phyloP scores from a whole-genome alignment of 2,113 vertebrate genomes.

The Dolichallabes microphthalmus region DNA sequence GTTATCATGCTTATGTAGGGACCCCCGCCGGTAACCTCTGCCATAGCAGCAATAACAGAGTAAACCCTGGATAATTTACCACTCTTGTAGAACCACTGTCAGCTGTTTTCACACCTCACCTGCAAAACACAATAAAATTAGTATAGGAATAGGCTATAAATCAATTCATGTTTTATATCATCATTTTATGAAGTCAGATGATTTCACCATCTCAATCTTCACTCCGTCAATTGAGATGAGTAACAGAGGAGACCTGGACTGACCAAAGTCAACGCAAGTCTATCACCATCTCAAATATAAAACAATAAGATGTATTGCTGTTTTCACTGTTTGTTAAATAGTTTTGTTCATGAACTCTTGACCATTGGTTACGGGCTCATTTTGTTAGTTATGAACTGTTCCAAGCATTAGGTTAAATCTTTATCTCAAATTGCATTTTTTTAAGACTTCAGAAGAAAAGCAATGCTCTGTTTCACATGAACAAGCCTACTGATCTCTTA shows the following conservation, averaged over 20 bases:
- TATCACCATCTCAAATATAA: too few species aligned
- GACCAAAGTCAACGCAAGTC: too few species aligned
- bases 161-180: too few species aligned
- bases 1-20: slow-evolving; percentile 84
- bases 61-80: neutral
- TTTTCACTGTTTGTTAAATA: neutral
- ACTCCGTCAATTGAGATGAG: too few species aligned
- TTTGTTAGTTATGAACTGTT: neutral
- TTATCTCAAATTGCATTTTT: neutral
- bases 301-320: neutral
- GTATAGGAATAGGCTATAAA: neutral
- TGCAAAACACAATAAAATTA: slow-evolving; percentile 4
- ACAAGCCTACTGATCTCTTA: neutral
- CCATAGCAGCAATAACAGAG: slow-evolving; percentile 23
- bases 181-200: too few species aligned
- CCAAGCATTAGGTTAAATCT: neutral
- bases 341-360: neutral
- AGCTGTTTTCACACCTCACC: slow-evolving; percentile 38
- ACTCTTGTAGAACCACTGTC: neutral
- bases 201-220: too few species aligned
- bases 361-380: too few species aligned
- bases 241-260: too few species aligned
- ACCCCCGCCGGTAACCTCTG: slow-evolving; percentile 57
- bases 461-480: neutral
- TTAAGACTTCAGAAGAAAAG: neutral